These are phyloP conservation scores for Drosophila pegasa DNA, from an alignment of 2,888 invertebrate species.

Conservation along the genomic window DNA sequence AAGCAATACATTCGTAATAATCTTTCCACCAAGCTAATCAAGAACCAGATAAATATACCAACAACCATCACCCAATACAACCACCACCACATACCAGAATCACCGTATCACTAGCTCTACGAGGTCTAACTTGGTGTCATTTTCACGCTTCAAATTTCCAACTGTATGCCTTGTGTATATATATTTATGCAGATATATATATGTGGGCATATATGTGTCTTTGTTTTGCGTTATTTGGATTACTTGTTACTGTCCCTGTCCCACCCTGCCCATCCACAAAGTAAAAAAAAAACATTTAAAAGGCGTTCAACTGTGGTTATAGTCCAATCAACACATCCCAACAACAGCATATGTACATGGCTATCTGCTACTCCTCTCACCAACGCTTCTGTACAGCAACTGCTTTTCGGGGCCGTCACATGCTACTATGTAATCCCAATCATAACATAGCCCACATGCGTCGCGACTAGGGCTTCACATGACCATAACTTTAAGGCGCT, in stretches of 20 bases:
- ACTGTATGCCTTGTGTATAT: constrained; percentile 24
- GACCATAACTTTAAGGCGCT: constrained; percentile 16
- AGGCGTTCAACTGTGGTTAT: constrained; percentile 66
- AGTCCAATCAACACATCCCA: constrained; percentile 47
- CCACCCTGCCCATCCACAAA: constrained; percentile 7
- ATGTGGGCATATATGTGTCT: constrained; percentile 12
- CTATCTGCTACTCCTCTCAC: constrained; percentile 45
- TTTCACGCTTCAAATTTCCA: constrained; percentile 74
- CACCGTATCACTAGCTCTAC: constrained; percentile 81
- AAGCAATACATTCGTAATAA: constrained; percentile 60
- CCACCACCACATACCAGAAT: constrained; percentile 57
- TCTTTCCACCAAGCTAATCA: constrained; percentile 72
- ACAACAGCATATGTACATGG: constrained; percentile 37
- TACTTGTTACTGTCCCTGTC: constrained; percentile 53
- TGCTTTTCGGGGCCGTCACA: constrained; percentile 39
- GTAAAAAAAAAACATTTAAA: constrained; percentile 13
- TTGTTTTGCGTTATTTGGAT: constrained; percentile 43
- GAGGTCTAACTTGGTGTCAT: constrained; percentile 78
- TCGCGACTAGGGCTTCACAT: constrained; percentile 8
- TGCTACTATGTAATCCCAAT: constrained; percentile 11
- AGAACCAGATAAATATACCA: constrained; percentile 61
- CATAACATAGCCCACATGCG: constrained; percentile 18
- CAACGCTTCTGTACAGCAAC: constrained; percentile 61
- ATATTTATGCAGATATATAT: constrained; percentile 17
- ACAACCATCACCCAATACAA: constrained; percentile 63